Evolutionary conservation across 2,797 vertebrate species (phyloP), one percentile per base, ranked within the genome.

Genomic region (Botia kubotai): DNA sequence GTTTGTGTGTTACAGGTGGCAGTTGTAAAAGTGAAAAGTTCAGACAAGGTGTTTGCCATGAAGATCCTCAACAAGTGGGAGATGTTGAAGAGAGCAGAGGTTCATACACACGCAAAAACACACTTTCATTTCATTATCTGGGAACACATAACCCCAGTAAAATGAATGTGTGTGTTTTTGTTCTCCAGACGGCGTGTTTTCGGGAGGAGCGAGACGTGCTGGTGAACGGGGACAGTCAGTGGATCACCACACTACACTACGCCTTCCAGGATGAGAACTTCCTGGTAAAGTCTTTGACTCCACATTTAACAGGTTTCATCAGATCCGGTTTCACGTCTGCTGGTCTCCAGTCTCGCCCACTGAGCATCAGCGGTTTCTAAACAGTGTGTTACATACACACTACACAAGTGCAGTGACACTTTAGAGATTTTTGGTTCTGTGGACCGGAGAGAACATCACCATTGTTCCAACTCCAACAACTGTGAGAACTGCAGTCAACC

Each of bases 41-140:
- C 97, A 36, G 97, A 98, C 90, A 99, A 99, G 50, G 97, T 99
- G 79, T 99, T 98, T 84, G 98, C 98, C 77, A 99, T 99, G 98
- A 99, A 99, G 94, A 99, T 99, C 87, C 93, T 99, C 86, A 99
- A 99, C 93, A 99, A 99, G 88, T 99, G 98, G 98, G 98, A 99
- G 92, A 99, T 99, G 98, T 93, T 99, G 88, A 99, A 99, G 91
- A 94, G 98, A 95, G 98, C 98, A 1, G 98, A 99, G 96, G 98
- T 99, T 75, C 29, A 23, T 55, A 55, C 19, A 43, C 43, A 11
- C 13, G 19, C 14, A 4, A 23, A 33, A 36, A 6, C 21, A 58
- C 23, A 5, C 3, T 33, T 3, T 36, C 10, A 19, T 77, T 43
- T 1, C 50, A 8, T 39, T 14, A 6, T 58, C 4, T 60, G 6